Percentiles rank a stretch among this genome's conserved stretches.
These are phyloP conservation scores for Genyomyrus donnyi DNA, from an alignment of 2,113 vertebrate species.

Conservation along the genomic window DNA sequence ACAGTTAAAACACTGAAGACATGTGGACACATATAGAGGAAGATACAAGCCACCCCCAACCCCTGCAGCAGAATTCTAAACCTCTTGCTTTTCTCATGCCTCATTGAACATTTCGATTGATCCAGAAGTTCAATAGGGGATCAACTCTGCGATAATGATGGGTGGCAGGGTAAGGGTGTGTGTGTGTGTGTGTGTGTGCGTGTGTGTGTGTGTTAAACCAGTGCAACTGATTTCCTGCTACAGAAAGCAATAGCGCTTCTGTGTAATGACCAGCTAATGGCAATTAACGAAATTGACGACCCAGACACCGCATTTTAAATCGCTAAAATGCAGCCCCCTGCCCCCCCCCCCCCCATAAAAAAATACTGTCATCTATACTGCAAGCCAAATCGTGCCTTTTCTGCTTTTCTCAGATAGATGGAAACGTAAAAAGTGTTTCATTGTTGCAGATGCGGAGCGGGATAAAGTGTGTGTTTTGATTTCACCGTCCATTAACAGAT, in stretches of 20 bases:
- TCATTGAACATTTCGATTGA: conserved; percentile 47
- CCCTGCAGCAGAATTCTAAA: conserved; percentile 34
- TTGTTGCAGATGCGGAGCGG: background rate
- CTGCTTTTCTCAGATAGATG: background rate
- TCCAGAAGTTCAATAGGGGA: conserved; percentile 28
- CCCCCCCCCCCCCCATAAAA: background rate
- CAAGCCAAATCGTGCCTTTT: background rate
- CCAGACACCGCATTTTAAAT: background rate
- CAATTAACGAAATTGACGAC: background rate
- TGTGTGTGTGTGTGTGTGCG: too few species aligned
- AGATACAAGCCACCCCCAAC: conserved; percentile 55
- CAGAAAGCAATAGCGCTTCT: background rate
- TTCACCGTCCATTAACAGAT: background rate
- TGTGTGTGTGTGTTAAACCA: background rate
- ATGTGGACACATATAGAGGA: background rate
- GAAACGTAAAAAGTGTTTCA: background rate
- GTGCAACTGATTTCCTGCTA: background rate
- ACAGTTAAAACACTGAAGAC: background rate
- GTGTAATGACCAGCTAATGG: background rate
- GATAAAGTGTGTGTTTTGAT: background rate
- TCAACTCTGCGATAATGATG: background rate
- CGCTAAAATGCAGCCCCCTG: background rate
- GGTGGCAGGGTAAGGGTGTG: background rate
- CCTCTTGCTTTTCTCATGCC: conserved; percentile 24
- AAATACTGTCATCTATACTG: background rate